Percentiles rank a stretch among this genome's conserved stretches.
Evolutionary conservation across 2,113 vertebrate genomes (phyloP).

Genomic region (cattle (Bos taurus)): ARS-UCD2.0 NC_037350.1:16251001-16251500

Average conservation of each 20-base stretch:
- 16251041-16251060: not conserved
- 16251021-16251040: not conserved
- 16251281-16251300: not conserved
- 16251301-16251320: not conserved
- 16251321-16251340: not conserved
- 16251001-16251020: not conserved
- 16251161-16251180: not conserved
- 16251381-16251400: not conserved
- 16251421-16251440: not conserved
- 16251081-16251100: not conserved
- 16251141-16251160: not conserved
- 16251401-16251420: not conserved
- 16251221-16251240: not conserved
- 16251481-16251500: not conserved
- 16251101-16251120: not conserved
- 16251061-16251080: not conserved
- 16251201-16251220: not conserved
- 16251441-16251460: not conserved
- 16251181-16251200: not conserved
- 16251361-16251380: not conserved
- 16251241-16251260: not conserved
- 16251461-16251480: not conserved
- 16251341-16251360: not conserved
- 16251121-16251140: not conserved
- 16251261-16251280: not conserved